These are phyloP conservation scores for Drosophila falleni DNA, from an alignment of 2,888 invertebrate genomes.

Conservation along the genomic window DNA sequence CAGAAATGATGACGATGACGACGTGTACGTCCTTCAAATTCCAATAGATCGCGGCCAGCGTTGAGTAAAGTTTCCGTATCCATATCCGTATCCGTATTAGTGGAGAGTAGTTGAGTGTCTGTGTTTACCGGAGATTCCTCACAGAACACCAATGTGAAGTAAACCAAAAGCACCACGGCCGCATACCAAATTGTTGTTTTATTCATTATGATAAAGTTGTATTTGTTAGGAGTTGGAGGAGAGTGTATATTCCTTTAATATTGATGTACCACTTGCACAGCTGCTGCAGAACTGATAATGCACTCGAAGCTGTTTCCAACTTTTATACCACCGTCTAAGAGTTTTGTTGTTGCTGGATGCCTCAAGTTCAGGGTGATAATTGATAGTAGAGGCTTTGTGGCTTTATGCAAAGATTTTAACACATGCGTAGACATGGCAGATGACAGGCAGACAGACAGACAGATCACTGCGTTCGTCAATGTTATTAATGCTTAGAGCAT, in stretches of 20 bases:
- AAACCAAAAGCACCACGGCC: slow-evolving; percentile 69
- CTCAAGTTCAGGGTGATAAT: slow-evolving; percentile 76
- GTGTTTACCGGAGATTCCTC: slow-evolving; percentile 51
- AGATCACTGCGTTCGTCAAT: slow-evolving; percentile 14
- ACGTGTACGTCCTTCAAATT: slow-evolving; percentile 74
- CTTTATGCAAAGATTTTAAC: slow-evolving; percentile 63
- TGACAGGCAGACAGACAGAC: slow-evolving; percentile 13
- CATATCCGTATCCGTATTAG: slow-evolving; percentile 42
- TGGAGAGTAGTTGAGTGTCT: slow-evolving; percentile 32
- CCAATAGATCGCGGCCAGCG: slow-evolving; percentile 64
- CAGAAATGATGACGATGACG: slow-evolving; percentile 71
- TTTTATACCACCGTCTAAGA: slow-evolving; percentile 59
- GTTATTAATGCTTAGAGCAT: slow-evolving; percentile 68
- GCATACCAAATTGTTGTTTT: slow-evolving; percentile 75
- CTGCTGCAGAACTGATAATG: slow-evolving; percentile 74
- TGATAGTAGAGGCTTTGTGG: slow-evolving; percentile 43
- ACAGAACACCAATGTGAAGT: slow-evolving; percentile 77
- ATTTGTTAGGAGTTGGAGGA: slow-evolving; percentile 6
- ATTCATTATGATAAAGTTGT: slow-evolving; percentile 64
- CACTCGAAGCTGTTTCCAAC: slow-evolving; percentile 34
- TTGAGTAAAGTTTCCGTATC: slow-evolving; percentile 48
- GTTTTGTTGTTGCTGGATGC: slow-evolving; percentile 30
- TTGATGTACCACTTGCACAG: slow-evolving; percentile 46
- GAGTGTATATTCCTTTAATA: slow-evolving; percentile 8
- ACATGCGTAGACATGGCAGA: slow-evolving; percentile 61